phyloP scores from a whole-genome alignment of 2,888 invertebrate species.

The Apamea anceps region DNA sequence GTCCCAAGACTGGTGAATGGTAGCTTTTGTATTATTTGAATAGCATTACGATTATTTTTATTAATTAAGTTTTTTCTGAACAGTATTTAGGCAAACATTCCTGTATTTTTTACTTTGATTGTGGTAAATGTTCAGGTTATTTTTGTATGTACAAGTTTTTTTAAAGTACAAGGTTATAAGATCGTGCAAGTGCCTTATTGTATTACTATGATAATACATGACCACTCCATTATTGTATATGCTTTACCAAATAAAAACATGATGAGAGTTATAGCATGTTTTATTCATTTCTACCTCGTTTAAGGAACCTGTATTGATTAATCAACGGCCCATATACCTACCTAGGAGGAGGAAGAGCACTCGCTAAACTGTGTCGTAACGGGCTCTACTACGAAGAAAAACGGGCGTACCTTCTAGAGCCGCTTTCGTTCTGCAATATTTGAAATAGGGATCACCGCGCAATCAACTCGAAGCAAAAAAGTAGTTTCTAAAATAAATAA shows the following conservation, averaged over 20 bases:
- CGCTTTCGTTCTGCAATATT: too few species aligned
- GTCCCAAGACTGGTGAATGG: slow-evolving; percentile 69
- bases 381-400: background rate
- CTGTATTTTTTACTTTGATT: slow-evolving; percentile 56
- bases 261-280: slow-evolving; percentile 60
- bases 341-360: background rate
- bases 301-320: background rate
- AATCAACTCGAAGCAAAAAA: background rate
- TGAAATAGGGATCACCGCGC: too few species aligned
- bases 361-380: background rate
- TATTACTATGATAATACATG: slow-evolving; percentile 68
- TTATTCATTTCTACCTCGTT: slow-evolving; percentile 35
- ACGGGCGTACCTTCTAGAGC: too few species aligned
- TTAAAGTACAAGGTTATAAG: slow-evolving; percentile 74
- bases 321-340: background rate
- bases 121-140: slow-evolving; percentile 55
- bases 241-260: slow-evolving; percentile 80
- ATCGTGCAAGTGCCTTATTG: slow-evolving; percentile 79
- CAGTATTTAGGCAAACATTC: slow-evolving; percentile 71
- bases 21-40: slow-evolving; percentile 65
- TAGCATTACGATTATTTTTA: slow-evolving; percentile 53
- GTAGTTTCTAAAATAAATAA: too few species aligned
- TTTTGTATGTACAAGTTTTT: slow-evolving; percentile 67
- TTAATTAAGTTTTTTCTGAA: slow-evolving; percentile 63
- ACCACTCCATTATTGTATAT: slow-evolving; percentile 72